phyloP scores from a whole-genome alignment of 2,113 vertebrate species.

The Callithrix jacchus region DNA sequence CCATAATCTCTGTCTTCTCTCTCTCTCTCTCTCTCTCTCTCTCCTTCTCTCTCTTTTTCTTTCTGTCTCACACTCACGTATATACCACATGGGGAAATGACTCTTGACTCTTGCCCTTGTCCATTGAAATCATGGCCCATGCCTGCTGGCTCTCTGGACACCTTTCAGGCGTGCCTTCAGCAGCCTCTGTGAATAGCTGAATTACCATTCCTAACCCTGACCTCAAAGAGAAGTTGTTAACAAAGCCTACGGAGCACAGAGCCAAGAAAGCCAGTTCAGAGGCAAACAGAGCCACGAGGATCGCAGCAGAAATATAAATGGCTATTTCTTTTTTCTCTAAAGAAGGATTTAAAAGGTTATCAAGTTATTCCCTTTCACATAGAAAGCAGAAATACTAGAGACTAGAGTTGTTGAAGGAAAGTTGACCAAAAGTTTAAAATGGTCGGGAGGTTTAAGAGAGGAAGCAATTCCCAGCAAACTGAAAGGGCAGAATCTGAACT shows the following conservation, averaged over 20 bases:
- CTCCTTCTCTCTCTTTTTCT: background rate
- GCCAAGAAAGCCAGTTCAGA: background rate
- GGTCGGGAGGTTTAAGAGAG: background rate
- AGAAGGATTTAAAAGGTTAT: constrained; percentile 17
- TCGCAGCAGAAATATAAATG: constrained; percentile 57
- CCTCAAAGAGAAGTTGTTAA: constrained; percentile 45
- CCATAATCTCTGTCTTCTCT: background rate
- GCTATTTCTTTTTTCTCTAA: constrained; percentile 24
- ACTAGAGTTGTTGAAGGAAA: background rate
- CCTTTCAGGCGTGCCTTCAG: fast-evolving
- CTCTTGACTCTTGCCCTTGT: constrained; percentile 39
- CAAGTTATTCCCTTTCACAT: background rate
- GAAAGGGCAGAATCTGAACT: constrained; percentile 1
- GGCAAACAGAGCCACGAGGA: background rate
- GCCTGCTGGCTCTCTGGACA: constrained; percentile 37
- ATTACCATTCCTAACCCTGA: background rate
- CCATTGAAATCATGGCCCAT: background rate
- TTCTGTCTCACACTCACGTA: background rate
- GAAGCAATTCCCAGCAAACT: background rate
- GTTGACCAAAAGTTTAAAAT: background rate
- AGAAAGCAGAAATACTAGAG: constrained; percentile 32
- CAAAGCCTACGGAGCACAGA: background rate
- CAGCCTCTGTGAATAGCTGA: background rate
- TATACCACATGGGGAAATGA: background rate
- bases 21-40: background rate